These are phyloP conservation scores for Eupithecia centaureata DNA, from an alignment of 2,888 invertebrate species.

Conservation along the genomic window DNA sequence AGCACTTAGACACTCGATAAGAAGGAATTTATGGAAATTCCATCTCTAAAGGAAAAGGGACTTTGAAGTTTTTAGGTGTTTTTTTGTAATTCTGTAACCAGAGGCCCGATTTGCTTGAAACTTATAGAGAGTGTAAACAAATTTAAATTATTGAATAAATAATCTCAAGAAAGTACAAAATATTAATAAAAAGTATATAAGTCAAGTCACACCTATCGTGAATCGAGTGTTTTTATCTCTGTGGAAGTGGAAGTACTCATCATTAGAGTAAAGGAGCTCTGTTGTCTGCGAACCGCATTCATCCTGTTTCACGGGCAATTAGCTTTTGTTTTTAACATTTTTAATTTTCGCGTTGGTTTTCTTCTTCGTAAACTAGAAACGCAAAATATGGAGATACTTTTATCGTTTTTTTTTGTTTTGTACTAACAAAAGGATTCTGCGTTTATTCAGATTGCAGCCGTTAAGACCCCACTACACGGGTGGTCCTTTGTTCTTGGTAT, in stretches of 20 bases:
- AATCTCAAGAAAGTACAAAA: too few relatives aligned
- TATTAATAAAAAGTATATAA: background rate
- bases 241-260: constrained; percentile 51
- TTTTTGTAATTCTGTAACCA: too few relatives aligned
- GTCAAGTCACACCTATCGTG: background rate
- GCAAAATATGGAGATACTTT: constrained; percentile 60
- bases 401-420: constrained; percentile 48
- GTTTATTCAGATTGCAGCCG: background rate
- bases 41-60: too few relatives aligned
- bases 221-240: background rate
- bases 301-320: constrained; percentile 69
- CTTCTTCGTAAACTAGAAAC: constrained; percentile 55
- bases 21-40: too few relatives aligned
- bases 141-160: too few relatives aligned
- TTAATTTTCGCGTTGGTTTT: constrained; percentile 73
- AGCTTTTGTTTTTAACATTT: constrained; percentile 73
- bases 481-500: constrained; percentile 1
- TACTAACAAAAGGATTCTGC: constrained; percentile 1
- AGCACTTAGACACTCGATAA: too few relatives aligned
- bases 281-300: constrained; percentile 53
- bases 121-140: too few relatives aligned
- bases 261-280: constrained; percentile 63
- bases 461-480: background rate
- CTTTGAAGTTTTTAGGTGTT: too few relatives aligned
- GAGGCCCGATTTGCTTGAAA: too few relatives aligned